Percentiles rank a stretch among this genome's conserved stretches.
Evolutionary conservation across 2,113 vertebrate genomes (phyloP).

Genomic region (Mustela nigripes): DNA sequence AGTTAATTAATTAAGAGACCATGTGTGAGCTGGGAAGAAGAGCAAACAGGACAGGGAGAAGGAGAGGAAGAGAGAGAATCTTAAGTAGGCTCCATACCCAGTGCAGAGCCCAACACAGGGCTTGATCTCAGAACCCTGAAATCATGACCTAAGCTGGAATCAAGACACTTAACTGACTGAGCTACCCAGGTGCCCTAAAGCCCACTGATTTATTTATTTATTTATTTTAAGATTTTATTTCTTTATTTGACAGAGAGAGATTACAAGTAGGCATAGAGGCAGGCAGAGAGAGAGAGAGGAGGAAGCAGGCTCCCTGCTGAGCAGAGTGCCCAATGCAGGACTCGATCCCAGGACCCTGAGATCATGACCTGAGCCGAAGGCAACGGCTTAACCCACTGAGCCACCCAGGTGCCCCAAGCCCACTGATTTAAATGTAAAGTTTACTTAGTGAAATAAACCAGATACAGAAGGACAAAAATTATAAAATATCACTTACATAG

Average conservation of each 20-base stretch:
- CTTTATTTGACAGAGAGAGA: no score
- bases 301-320: no score
- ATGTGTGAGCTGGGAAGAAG: not conserved
- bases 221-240: no score
- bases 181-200: not conserved
- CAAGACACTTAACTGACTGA: not conserved
- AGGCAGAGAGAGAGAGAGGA: no score
- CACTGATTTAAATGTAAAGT: not conserved
- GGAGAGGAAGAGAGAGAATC: not conserved
- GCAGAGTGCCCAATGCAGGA: no score
- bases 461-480: not conserved
- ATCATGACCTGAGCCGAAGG: no score
- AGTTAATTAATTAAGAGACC: not conserved
- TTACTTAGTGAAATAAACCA: not conserved
- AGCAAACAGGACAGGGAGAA: no score
- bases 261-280: no score
- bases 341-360: no score
- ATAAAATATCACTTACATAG: no score
- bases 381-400: not conserved
- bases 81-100: not conserved
- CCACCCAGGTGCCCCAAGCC: not conserved
- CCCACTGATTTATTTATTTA: no score
- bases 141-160: not conserved
- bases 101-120: not conserved
- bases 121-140: not conserved